Base-by-base conservation (phyloP, 2,797 vertebrate species). In the Anguilla marmorata region DNA sequence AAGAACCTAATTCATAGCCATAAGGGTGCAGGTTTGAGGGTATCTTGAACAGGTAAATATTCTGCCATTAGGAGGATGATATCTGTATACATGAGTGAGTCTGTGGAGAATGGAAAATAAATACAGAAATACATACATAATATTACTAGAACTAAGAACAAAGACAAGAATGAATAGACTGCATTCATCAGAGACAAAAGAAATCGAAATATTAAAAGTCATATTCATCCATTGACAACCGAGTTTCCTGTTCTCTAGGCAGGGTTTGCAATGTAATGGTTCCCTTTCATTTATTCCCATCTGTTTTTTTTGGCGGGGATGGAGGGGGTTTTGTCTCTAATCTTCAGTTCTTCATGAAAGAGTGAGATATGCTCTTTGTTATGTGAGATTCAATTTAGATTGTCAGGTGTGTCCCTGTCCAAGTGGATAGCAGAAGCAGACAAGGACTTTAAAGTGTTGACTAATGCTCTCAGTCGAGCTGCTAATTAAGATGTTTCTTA, bases 361-460 rank as follows among this genome's bases (percentile, higher is more conserved):
- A 27, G 37, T 30, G 30, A 89, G 80, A 87, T 85, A 72, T 80
- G 82, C 87, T 89, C 63, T 37, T 86, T 90, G 72, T 88, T 88
- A 90, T 83, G 88, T 87, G 90, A 91, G 92, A 93, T 93, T 91
- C 89, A 91, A 93, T 93, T 92, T 92, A 92, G 92, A 92, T 92
- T 89, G 89, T 86, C 86, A 66, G 84, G 21, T 88, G 84, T 89
- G 63, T 87, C 85, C 88, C 86, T 79, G 80, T 91, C 87, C 84
- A 74, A 88, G 76, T 63, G 84, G 7, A 48, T 86, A 79, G 88
- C 50, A 50, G 80, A 85, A 8, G 87, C 48, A 21, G 80, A 85
- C 86, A 88, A 88, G 54, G 88, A 84, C 80, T 87, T 88, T 86
- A 86, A 86, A 89, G 86, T 90, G 90, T 90, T 90, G 90, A 86